Base-by-base conservation (phyloP, 2,888 invertebrate species). In the Malthinus seriepunctatus region DNA sequence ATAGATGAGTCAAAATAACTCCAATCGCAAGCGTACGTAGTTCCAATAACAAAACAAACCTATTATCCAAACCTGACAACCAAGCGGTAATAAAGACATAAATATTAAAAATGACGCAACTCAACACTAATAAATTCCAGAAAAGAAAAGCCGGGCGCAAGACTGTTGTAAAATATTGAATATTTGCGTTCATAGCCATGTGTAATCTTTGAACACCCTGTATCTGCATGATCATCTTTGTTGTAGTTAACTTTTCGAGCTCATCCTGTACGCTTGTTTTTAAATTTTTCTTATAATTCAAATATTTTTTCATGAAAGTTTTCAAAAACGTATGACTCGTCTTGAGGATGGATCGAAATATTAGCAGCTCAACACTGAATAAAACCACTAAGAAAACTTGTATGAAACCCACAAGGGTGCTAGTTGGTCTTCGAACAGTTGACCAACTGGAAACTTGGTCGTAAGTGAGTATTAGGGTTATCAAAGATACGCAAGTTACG, bases 361-460 rank as follows among this genome's bases (percentile, higher is more conserved):
- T 31, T 1, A 48, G 11, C 11, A 32, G 8, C 31, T 55, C 49
- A 1, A 44, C n/a, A n/a, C 32, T 50, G 8, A 44, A 49, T 7
- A 49, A 34, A n/a, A 55, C 37, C 8, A 55, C 32, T 1, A 55
- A 35, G 1, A 38, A 10, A 1, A 55, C 50, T 45, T 55, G 48
- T 1, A 55, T 44, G 33, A 55, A 55, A 3, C 55, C 55, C 14
- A 50, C 55, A 3, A 55, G 11, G 2, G 49, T 50, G n/a, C 39
- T 49, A 8, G 49, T 34, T 1, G 50, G 50, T 32, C 55, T 33
- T 34, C 55, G 14, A 6, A 50, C 35, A 3, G 55, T 55, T 0
- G 45, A 42, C 55, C 49, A 50, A 5, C 23, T 34, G 5, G 15
- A 49, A 35, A 50, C 34, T 37, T 49, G 15, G n/a, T 55, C 50